Evolutionary conservation across 2,888 invertebrate genomes (phyloP).

Genomic region (Deroplatys truncata): DNA sequence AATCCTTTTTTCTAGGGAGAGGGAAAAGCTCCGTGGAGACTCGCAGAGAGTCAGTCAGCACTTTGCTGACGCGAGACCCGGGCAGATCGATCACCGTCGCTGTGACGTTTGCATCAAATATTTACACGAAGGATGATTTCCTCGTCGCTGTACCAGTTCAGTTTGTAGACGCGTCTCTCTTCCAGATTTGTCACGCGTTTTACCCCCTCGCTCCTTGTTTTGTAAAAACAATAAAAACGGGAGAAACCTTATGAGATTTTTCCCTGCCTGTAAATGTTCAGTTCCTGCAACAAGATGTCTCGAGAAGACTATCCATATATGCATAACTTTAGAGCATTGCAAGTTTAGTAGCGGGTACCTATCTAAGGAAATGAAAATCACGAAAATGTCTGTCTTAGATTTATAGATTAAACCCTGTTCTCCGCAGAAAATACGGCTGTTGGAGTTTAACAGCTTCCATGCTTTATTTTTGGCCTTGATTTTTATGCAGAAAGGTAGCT

Average conservation of each 20-base stretch:
- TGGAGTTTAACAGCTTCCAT: too few species aligned
- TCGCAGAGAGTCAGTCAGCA: background rate
- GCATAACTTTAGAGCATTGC: too few species aligned
- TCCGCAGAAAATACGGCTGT: too few species aligned
- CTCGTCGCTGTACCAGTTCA: background rate
- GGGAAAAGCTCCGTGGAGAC: background rate
- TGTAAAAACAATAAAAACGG: background rate
- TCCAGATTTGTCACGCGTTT: background rate
- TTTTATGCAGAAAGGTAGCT: too few species aligned
- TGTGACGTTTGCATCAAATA: conserved; percentile 1
- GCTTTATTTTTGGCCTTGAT: too few species aligned
- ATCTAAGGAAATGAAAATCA: too few species aligned
- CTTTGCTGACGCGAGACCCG: background rate
- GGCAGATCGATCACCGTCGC: background rate
- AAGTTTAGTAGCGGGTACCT: too few species aligned
- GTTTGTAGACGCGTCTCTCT: background rate
- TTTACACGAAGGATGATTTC: background rate
- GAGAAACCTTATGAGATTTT: background rate
- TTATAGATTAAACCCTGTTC: too few species aligned
- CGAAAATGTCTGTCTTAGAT: too few species aligned
- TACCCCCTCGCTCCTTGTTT: background rate
- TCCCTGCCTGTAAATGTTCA: background rate
- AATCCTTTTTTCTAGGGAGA: background rate
- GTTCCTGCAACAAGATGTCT: background rate
- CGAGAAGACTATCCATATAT: too few species aligned